Evolutionary conservation across 1,140 invertebrate genomes (phyloP).

Genomic region (Cydia splendana): DNA sequence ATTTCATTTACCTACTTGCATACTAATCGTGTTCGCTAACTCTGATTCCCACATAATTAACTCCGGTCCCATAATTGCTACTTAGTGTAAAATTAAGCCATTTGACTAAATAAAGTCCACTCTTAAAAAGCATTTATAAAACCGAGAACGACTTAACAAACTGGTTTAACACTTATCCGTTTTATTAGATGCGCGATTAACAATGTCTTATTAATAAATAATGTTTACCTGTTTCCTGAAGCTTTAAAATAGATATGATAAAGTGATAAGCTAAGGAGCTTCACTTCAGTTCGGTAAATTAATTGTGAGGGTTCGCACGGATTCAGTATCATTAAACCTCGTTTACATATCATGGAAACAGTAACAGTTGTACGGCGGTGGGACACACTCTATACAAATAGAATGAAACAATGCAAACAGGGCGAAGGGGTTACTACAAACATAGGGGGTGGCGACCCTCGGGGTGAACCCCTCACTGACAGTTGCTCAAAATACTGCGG

Average conservation of each 20-base stretch:
- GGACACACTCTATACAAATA: slow-evolving; percentile 63
- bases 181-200: neutral
- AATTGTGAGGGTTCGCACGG: slow-evolving; percentile 24
- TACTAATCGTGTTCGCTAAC: slow-evolving; percentile 43
- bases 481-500: slow-evolving; percentile 49
- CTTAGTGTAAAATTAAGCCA: neutral
- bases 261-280: neutral
- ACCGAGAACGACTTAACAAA: neutral
- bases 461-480: slow-evolving; percentile 53
- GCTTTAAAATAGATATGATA: neutral
- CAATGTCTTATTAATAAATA: neutral
- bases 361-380: slow-evolving; percentile 62
- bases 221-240: neutral
- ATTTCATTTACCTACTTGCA: slow-evolving; percentile 47
- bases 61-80: neutral
- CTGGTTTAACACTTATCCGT: neutral
- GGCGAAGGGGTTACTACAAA: slow-evolving; percentile 63
- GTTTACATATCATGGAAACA: slow-evolving; percentile 62
- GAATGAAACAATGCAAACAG: slow-evolving; percentile 65
- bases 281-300: slow-evolving; percentile 12
- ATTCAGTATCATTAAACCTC: slow-evolving; percentile 55
- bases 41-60: neutral
- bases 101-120: neutral
- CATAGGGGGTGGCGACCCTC: slow-evolving; percentile 58
- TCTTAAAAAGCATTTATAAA: neutral